A percentile compares a stretch with the other conserved stretches of the same genome.
Evolutionary conservation across 2,113 vertebrate genomes (phyloP).

Genomic region (Syrrhaptes paradoxus): DNA sequence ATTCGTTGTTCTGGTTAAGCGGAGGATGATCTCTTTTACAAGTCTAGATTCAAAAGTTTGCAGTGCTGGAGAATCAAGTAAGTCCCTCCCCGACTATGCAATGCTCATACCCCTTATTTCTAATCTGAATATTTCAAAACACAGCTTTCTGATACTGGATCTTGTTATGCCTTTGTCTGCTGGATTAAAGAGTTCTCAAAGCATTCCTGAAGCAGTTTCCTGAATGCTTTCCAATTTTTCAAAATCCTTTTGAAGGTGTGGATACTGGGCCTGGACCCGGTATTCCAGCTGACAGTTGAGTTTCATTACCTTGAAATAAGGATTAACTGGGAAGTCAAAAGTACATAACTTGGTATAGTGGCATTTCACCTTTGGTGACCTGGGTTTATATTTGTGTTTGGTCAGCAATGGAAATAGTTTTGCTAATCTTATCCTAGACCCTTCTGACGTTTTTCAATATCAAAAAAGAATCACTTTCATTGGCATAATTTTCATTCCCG

Average conservation of each 20-base stretch:
- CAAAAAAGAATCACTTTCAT: not conserved
- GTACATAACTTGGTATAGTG: not conserved
- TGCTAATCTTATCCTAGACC: constrained; percentile 53
- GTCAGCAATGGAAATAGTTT: constrained; percentile 55
- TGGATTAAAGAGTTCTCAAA: constrained; percentile 60
- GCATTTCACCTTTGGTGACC: constrained; percentile 46
- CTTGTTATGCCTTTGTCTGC: constrained; percentile 57
- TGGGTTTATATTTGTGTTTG: constrained; percentile 37
- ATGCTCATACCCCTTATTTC: not conserved
- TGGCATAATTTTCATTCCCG: not conserved
- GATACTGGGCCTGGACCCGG: not conserved
- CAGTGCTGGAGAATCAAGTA: not conserved
- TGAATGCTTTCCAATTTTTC: constrained; percentile 49
- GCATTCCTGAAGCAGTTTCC: constrained; percentile 58
- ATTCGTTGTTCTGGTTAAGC: not conserved
- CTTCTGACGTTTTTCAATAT: constrained; percentile 44
- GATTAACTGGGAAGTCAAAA: constrained; percentile 51
- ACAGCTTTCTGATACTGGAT: constrained; percentile 30
- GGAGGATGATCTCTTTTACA: not conserved
- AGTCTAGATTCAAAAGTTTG: not conserved
- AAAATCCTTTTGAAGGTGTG: constrained; percentile 62
- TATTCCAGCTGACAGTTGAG: constrained; percentile 47
- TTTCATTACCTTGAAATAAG: constrained; percentile 63
- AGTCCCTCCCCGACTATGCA: not conserved
- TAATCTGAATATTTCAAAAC: constrained; percentile 40